Evolutionary conservation across 2,113 vertebrate genomes (phyloP).

Genomic region (Micromys minutus): DNA sequence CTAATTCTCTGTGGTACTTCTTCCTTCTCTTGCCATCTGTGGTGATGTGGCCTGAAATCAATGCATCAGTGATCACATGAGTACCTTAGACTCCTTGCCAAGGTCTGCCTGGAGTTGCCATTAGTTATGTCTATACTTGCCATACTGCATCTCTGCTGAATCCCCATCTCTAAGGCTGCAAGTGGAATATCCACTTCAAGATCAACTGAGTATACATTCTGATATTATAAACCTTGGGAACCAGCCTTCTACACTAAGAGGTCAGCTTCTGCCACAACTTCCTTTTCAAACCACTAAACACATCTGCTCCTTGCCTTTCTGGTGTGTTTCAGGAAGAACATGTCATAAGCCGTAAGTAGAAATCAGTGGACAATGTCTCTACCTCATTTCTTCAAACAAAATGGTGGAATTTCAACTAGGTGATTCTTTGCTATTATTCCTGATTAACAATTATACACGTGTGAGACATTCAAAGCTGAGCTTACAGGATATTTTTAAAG

Average conservation of each 20-base stretch:
- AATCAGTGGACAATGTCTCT: not conserved
- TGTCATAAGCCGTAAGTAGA: accelerated
- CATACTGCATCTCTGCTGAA: not conserved
- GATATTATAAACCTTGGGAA: not conserved
- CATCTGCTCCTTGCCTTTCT: not conserved
- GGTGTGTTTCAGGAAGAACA: not conserved
- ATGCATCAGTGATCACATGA: not conserved
- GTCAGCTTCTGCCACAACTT: not conserved
- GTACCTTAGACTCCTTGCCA: not conserved
- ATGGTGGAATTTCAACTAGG: not conserved
- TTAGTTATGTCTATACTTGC: too few species aligned
- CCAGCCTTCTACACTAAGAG: not conserved
- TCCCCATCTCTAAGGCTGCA: not conserved
- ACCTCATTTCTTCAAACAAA: not conserved
- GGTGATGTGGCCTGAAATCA: not conserved
- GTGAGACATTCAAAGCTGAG: not conserved
- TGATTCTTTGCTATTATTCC: not conserved
- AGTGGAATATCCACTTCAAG: not conserved
- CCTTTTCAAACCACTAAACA: not conserved
- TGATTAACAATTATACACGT: not conserved
- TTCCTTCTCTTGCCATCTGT: not conserved
- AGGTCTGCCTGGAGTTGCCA: not conserved
- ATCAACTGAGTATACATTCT: not conserved
- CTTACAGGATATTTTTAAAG: not conserved
- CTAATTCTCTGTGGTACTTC: accelerated